phyloP scores from a whole-genome alignment of 2,113 vertebrate genomes.

The Tragelaphus strepsiceros region DNA sequence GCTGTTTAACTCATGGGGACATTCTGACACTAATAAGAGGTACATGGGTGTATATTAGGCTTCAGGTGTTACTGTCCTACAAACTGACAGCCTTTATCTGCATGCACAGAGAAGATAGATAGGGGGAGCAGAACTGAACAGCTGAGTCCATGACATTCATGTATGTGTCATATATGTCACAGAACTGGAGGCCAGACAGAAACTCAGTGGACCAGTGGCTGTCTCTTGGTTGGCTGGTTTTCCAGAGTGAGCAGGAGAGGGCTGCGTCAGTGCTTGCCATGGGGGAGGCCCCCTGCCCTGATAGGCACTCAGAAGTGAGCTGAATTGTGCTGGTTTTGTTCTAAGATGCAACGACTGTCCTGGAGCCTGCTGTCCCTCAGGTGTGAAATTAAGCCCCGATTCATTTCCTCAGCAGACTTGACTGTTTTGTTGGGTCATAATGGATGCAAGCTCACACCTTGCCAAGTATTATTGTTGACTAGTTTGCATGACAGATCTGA shows the following conservation, averaged over 20 bases:
- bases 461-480: not conserved
- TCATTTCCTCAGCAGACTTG: not conserved
- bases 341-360: too few relatives aligned
- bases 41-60: not conserved
- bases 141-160: not conserved
- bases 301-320: not conserved
- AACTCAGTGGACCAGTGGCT: not conserved
- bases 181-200: not conserved
- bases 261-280: fast-evolving
- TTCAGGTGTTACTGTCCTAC: too few relatives aligned
- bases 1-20: not conserved
- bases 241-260: not conserved
- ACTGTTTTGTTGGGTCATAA: not conserved
- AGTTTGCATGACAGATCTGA: not conserved
- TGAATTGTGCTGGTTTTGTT: not conserved
- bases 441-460: not conserved
- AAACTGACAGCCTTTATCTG: not conserved
- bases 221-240: not conserved
- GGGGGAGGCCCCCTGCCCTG: not conserved
- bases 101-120: not conserved
- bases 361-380: not conserved
- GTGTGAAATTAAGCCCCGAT: not conserved
- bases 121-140: not conserved
- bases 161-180: not conserved
- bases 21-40: not conserved